A percentile compares a stretch with the other conserved stretches of the same genome.
Conservation (phyloP, 2,888 invertebrate genomes). For the Pinctada fucata region DNA sequence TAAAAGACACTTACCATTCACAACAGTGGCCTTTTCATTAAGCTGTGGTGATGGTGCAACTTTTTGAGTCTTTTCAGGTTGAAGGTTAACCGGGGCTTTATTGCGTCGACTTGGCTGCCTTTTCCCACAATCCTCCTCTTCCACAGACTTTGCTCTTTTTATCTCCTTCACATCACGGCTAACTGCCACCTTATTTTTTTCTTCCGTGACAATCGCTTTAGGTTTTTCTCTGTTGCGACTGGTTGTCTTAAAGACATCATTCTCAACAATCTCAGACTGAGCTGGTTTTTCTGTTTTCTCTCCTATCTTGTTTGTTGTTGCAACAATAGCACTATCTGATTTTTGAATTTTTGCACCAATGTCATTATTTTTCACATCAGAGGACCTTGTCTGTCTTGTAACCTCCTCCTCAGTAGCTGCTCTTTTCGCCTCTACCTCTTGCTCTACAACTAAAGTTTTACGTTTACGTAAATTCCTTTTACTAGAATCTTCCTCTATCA, state of each 20-base stretch:
- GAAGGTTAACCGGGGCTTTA: constrained; percentile 44
- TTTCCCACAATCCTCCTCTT: constrained; percentile 28
- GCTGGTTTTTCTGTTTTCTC: constrained; percentile 21
- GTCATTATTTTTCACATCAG: constrained; percentile 15
- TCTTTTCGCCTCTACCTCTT: constrained; percentile 20
- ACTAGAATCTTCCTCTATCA: constrained; percentile 13
- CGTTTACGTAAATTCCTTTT: constrained; percentile 16
- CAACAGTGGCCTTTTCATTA: neutral
- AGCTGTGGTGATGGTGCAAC: neutral
- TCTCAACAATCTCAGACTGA: constrained; percentile 41
- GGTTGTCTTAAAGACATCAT: constrained; percentile 42
- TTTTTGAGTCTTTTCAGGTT: constrained; percentile 25
- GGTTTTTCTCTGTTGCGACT: constrained; percentile 51
- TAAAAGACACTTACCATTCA: constrained; percentile 7
- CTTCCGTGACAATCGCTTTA: constrained; percentile 45
- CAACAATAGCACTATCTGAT: neutral
- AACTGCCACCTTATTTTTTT: constrained; percentile 42
- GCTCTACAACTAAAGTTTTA: constrained; percentile 3
- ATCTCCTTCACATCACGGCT: constrained; percentile 41
- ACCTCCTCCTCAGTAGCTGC: constrained; percentile 7
- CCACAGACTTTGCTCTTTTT: constrained; percentile 22
- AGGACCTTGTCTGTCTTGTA: constrained; percentile 13
- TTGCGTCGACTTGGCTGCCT: constrained; percentile 15
- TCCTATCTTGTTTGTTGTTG: constrained; percentile 11
- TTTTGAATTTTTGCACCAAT: neutral